These are phyloP conservation scores for Drosophila diplacantha DNA, from an alignment of 2,888 invertebrate genomes.

Conservation along the genomic window DNA sequence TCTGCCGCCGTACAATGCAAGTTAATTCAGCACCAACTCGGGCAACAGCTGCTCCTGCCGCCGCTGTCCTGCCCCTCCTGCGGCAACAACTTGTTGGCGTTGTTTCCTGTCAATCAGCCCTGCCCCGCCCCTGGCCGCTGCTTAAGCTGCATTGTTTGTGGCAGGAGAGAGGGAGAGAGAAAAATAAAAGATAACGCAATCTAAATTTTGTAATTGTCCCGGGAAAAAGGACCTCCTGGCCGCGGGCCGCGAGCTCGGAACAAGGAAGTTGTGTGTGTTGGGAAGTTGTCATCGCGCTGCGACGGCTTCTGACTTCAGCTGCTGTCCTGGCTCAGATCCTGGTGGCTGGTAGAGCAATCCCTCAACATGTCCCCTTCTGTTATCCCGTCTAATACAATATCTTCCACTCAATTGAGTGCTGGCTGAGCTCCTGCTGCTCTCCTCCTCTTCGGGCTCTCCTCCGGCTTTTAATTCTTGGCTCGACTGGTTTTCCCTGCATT, in stretches of 20 bases:
- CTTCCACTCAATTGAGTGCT: slow-evolving; percentile 29
- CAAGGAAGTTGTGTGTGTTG: slow-evolving; percentile 2
- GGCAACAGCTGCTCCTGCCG: slow-evolving; percentile 39
- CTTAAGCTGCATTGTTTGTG: slow-evolving; percentile 33
- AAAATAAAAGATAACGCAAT: slow-evolving; percentile 40
- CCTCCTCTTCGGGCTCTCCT: not conserved
- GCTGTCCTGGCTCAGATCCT: slow-evolving; percentile 4
- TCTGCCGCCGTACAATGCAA: slow-evolving; percentile 52
- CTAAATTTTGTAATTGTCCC: slow-evolving; percentile 54
- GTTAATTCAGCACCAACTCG: slow-evolving; percentile 48
- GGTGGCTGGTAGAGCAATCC: not conserved
- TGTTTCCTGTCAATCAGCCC: slow-evolving; percentile 48
- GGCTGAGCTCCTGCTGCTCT: slow-evolving; percentile 3
- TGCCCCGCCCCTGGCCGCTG: not conserved
- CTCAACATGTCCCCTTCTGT: slow-evolving; percentile 8
- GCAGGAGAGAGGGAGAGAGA: slow-evolving; percentile 11
- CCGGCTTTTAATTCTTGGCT: not conserved
- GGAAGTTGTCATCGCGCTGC: slow-evolving; percentile 7
- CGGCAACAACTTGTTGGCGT: slow-evolving; percentile 56
- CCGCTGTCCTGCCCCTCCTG: slow-evolving; percentile 10
- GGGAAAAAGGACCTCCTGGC: slow-evolving; percentile 34
- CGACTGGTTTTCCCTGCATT: not conserved
- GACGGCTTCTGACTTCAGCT: not conserved
- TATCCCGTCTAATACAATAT: slow-evolving; percentile 29
- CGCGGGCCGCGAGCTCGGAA: not conserved